Conservation (phyloP, 2,888 invertebrate genomes). For the Tinea trinotella region DNA sequence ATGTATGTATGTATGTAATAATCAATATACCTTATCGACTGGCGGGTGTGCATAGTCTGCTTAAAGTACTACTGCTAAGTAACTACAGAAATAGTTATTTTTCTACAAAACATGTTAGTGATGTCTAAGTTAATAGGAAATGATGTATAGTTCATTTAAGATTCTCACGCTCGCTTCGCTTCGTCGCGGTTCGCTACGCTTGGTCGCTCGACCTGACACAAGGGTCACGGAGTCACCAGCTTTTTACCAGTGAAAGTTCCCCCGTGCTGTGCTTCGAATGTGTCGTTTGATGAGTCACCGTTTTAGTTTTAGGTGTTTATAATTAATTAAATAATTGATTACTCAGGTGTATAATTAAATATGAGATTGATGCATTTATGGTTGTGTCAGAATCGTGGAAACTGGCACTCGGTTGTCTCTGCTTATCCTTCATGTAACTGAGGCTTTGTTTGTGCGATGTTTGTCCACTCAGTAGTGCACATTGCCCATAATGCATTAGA, state of each 20-base stretch:
- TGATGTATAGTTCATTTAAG: conserved; percentile 15
- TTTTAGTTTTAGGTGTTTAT: neutral
- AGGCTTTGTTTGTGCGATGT: too few relatives aligned
- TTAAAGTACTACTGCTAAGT: too few relatives aligned
- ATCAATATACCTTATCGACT: too few relatives aligned
- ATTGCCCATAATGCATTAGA: too few relatives aligned
- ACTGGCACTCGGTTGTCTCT: too few relatives aligned
- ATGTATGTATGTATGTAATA: too few relatives aligned
- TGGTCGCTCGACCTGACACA: conserved; percentile 17
- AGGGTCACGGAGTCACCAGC: conserved; percentile 7
- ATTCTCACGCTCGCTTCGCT: conserved; percentile 16
- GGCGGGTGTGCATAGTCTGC: too few relatives aligned
- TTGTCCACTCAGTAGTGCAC: too few relatives aligned
- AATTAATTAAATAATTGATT: neutral
- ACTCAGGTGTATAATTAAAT: neutral
- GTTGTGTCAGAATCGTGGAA: too few relatives aligned
- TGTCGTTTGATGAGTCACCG: neutral
- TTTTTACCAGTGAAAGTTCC: conserved; percentile 16
- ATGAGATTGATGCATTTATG: too few relatives aligned
- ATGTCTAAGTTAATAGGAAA: neutral
- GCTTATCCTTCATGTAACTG: too few relatives aligned
- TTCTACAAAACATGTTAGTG: neutral
- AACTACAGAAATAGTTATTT: neutral
- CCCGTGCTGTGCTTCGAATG: neutral
- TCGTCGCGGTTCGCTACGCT: conserved; percentile 13